Percentiles rank a stretch among this genome's conserved stretches.
phyloP scores from a whole-genome alignment of 2,888 invertebrate species.

The Cremastinae sp. region DNA sequence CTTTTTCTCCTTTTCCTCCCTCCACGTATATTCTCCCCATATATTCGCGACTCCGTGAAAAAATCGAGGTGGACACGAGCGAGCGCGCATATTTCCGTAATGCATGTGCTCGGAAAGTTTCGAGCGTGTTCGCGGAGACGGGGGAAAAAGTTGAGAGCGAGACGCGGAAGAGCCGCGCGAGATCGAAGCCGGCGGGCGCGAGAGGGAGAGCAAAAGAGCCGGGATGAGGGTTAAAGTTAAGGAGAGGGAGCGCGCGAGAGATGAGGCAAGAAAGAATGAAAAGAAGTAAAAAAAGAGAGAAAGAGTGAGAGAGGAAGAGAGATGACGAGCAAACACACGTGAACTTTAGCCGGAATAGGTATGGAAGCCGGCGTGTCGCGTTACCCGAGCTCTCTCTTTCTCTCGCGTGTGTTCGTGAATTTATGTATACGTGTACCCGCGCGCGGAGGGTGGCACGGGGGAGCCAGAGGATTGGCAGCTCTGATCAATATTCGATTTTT shows the following conservation, averaged over 20 bases:
- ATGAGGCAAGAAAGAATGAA: no score
- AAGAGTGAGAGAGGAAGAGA: slow-evolving; percentile 34
- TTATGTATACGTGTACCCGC: slow-evolving; percentile 60
- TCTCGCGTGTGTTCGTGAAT: slow-evolving; percentile 41
- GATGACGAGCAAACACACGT: slow-evolving; percentile 61
- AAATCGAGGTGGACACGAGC: no score
- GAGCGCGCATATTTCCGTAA: no score
- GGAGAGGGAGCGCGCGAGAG: no score
- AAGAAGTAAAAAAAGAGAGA: background rate
- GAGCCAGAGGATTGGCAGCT: slow-evolving; percentile 79
- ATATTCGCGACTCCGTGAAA: no score
- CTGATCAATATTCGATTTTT: slow-evolving; percentile 80
- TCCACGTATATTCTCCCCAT: slow-evolving; percentile 41
- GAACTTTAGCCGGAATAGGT: slow-evolving; percentile 55
- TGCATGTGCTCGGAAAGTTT: no score
- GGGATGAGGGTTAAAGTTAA: no score
- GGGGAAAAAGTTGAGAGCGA: no score
- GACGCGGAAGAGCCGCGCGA: slow-evolving; percentile 25
- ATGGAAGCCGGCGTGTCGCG: slow-evolving; percentile 19
- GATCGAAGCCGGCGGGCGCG: slow-evolving; percentile 17
- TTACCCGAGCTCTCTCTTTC: no score
- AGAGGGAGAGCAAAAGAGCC: slow-evolving; percentile 30
- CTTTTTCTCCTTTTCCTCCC: slow-evolving; percentile 22
- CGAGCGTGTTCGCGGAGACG: no score
- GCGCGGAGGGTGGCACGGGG: slow-evolving; percentile 68